These are phyloP conservation scores for Scolopax mira DNA, from an alignment of 2,113 vertebrate genomes.

Conservation along the genomic window DNA sequence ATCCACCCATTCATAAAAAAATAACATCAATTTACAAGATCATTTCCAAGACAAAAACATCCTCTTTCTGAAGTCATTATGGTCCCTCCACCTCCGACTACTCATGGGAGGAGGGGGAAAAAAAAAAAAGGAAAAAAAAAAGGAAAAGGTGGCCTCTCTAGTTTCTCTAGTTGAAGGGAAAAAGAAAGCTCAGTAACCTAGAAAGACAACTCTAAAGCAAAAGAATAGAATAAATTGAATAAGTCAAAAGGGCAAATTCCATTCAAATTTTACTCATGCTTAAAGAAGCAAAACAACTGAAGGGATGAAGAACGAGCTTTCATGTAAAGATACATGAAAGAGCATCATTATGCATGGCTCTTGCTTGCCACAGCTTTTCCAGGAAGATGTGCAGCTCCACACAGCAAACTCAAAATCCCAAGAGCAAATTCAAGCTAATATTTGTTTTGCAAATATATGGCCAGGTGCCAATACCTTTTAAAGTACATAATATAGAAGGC, in stretches of 20 bases:
- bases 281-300: not conserved
- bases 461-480: not conserved
- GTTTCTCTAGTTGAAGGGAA: not conserved
- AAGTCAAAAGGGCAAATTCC: not conserved
- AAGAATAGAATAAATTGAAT: not conserved
- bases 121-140: not conserved
- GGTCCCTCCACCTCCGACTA: not conserved
- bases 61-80: not conserved
- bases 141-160: not conserved
- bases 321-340: not conserved
- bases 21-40: not conserved
- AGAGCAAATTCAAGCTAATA: not conserved
- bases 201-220: not conserved
- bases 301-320: not conserved
- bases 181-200: not conserved
- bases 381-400: not conserved
- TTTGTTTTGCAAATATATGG: not conserved
- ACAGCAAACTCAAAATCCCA: not conserved
- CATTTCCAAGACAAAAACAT: not conserved
- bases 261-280: not conserved
- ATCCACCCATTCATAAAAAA: not conserved
- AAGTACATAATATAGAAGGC: not conserved
- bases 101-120: too few species aligned
- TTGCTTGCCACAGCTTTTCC: not conserved
- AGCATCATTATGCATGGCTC: not conserved